Conservation (phyloP, 2,888 invertebrate genomes). For the Amblyjoppa proteus region DNA sequence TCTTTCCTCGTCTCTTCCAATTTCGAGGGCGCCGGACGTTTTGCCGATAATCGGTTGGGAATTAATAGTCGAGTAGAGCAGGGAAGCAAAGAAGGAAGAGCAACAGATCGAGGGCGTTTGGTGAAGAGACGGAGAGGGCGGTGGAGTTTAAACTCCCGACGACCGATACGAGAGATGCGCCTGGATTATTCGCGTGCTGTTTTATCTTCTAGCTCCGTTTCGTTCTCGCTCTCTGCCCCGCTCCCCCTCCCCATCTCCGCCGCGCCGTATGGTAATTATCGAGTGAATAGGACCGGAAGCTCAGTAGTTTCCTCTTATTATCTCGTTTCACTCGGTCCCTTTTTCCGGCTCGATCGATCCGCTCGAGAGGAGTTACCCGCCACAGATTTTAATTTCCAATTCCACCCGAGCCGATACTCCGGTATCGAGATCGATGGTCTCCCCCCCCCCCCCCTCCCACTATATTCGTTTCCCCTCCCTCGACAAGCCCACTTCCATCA, state of each 20-base stretch:
- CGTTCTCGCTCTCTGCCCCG: not conserved
- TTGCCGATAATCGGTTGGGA: slow-evolving; percentile 25
- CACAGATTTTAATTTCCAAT: slow-evolving; percentile 6
- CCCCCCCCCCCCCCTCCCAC: too few relatives aligned
- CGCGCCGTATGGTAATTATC: slow-evolving; percentile 19
- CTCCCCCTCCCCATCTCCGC: not conserved
- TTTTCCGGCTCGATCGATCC: slow-evolving; percentile 14
- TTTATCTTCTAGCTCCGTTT: slow-evolving; percentile 21
- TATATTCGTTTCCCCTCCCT: not conserved
- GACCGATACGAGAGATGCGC: slow-evolving; percentile 27
- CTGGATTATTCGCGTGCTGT: slow-evolving; percentile 1
- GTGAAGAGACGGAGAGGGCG: not conserved
- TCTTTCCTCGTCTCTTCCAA: slow-evolving; percentile 3
- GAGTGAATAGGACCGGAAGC: slow-evolving; percentile 24
- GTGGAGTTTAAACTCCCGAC: not conserved
- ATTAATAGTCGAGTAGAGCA: slow-evolving; percentile 13
- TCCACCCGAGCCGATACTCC: not conserved
- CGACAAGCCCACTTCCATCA: not conserved
- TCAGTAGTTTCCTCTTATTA: slow-evolving; percentile 19
- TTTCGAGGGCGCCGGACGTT: slow-evolving; percentile 3
- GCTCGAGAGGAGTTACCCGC: not conserved
- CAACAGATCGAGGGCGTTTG: slow-evolving; percentile 14
- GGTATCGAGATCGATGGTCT: not conserved
- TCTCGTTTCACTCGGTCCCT: slow-evolving; percentile 16
- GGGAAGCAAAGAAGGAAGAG: slow-evolving; percentile 16